Base-by-base conservation (phyloP, 2,888 invertebrate genomes). In the Calameuta filiformis region DNA sequence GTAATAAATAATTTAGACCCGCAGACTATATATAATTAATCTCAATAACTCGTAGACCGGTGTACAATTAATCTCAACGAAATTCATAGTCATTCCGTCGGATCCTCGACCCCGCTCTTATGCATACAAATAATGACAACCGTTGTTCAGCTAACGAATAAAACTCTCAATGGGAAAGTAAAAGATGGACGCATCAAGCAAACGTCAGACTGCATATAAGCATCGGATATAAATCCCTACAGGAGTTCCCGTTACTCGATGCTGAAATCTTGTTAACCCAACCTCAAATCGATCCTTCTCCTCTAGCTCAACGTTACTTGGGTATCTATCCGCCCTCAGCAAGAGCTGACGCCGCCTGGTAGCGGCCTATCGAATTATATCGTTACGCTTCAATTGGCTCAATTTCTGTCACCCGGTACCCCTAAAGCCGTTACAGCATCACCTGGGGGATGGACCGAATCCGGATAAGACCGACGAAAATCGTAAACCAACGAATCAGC, bases 261-360 rank as follows among this genome's bases (percentile, higher is more conserved):
- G 78, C 81, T 77, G 77, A 76, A 78, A 86, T 84, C 84, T 87
- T 83, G 86, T 87, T 87, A 87, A 83, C 82, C 76, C 81, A 31
- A 31, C 35, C 40, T 56, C 40, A 23, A 9, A 56, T 15, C 40
- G 40, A 56, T 71, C 71, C 37, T 37, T 11, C 71, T 71, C 71
- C 30, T 33, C 71, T 15, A n/a, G 31, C 31, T 71, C 31, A 33
- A 71, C 31, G 23, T 56, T 56, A 23, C 40, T 56, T 56, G 23
- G 23, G 40, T 23, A 56, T 56, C 23, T 56, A 23, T 56, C 40
- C 23, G 23, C 23, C 40, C 40, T 23, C 23, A 23, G 40, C 23
- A 15, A 56, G 40, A 56, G 40, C 40, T 56, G 34, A 71, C 74
- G 37, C 76, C 73, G 30, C 69, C n/a, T 73, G 74, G 37, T 75